Percentiles rank a stretch among this genome's conserved stretches.
These are phyloP conservation scores for Hymenochirus boettgeri DNA, from an alignment of 2,113 vertebrate species.

Conservation along the genomic window DNA sequence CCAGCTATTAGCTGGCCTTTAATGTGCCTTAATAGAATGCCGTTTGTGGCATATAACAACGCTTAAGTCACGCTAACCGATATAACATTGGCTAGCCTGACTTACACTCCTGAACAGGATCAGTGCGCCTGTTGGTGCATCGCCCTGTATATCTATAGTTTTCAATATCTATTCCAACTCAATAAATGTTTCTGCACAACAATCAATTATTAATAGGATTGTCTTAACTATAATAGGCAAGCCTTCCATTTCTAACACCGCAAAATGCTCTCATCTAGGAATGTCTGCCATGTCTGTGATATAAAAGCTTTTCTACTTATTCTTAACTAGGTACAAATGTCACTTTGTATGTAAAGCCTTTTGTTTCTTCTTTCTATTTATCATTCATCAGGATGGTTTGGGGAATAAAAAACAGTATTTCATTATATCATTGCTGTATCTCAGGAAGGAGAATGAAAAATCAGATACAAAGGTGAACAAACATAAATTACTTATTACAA, in stretches of 20 bases:
- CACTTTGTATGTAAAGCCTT: conserved; percentile 5
- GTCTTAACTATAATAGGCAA: too few species aligned
- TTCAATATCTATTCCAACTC: too few species aligned
- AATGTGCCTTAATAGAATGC: too few species aligned
- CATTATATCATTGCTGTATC: conserved; percentile 8
- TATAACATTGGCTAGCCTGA: too few species aligned
- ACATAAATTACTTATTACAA: conserved; percentile 25
- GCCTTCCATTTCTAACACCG: not conserved
- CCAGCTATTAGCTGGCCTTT: too few species aligned
- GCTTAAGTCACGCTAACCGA: too few species aligned
- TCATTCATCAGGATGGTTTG: not conserved
- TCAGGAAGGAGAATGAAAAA: conserved; percentile 6
- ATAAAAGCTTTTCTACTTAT: not conserved
- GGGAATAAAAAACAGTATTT: not conserved
- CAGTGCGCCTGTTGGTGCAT: too few species aligned
- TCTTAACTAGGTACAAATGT: conserved; percentile 15
- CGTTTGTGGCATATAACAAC: too few species aligned
- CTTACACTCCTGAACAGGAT: too few species aligned
- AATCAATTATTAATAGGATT: too few species aligned
- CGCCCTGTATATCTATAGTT: too few species aligned
- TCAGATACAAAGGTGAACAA: conserved; percentile 19
- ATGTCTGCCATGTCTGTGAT: not conserved
- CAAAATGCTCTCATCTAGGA: not conserved
- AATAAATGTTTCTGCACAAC: too few species aligned
- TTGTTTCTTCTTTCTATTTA: conserved; percentile 2